Percentiles rank a stretch among this genome's conserved stretches.
phyloP scores from a whole-genome alignment of 2,888 invertebrate species.

The Spodoptera picta region DNA sequence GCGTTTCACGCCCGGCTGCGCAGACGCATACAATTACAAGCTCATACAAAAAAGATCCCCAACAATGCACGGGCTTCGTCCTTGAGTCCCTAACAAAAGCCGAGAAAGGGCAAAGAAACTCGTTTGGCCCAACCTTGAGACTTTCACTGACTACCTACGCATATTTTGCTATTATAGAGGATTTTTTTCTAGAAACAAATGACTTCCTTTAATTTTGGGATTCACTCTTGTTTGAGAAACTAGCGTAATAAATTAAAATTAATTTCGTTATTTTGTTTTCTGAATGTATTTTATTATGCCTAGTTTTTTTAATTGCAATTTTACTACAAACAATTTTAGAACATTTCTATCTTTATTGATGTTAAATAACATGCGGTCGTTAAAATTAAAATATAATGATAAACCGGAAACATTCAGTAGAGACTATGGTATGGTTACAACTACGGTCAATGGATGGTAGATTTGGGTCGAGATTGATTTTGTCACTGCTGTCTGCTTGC shows the following conservation, averaged over 20 bases:
- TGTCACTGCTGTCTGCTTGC: slow-evolving; percentile 73
- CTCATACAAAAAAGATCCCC: slow-evolving; percentile 79
- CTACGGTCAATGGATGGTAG: slow-evolving; percentile 58
- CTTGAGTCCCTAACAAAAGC: slow-evolving; percentile 87
- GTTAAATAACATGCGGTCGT: too few relatives aligned
- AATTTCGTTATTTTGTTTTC: background rate
- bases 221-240: slow-evolving; percentile 21
- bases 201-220: slow-evolving; percentile 43
- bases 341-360: too few relatives aligned
- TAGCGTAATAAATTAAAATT: slow-evolving; percentile 5
- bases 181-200: slow-evolving; percentile 32
- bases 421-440: slow-evolving; percentile 54
- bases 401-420: slow-evolving; percentile 58
- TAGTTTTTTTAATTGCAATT: too few relatives aligned
- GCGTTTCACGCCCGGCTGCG: slow-evolving; percentile 78
- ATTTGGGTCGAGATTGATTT: slow-evolving; percentile 82
- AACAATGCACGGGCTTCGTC: slow-evolving; percentile 84
- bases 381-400: slow-evolving; percentile 20
- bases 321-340: too few relatives aligned
- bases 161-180: slow-evolving; percentile 66
- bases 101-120: slow-evolving; percentile 88
- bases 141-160: slow-evolving; percentile 87
- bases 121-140: slow-evolving; percentile 84
- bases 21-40: slow-evolving; percentile 86
- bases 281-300: too few relatives aligned